Evolutionary conservation across 2,888 invertebrate species (phyloP).

Genomic region (Stratiomys singularior): DNA sequence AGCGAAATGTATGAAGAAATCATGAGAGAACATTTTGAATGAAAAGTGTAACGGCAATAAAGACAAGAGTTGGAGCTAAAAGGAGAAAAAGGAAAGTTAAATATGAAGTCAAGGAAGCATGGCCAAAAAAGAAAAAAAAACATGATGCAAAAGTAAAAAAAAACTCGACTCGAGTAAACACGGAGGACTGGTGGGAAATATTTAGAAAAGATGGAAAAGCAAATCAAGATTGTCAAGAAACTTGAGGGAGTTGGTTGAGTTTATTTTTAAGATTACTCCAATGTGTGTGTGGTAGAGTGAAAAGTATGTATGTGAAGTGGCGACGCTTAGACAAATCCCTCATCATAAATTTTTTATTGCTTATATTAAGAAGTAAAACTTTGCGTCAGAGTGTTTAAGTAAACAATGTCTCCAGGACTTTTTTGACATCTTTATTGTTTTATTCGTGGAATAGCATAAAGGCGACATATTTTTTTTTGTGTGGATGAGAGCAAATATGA

Average conservation of each 20-base stretch:
- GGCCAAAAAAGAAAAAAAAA: not conserved
- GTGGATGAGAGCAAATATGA: too few species aligned
- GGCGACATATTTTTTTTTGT: too few species aligned
- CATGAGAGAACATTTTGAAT: conserved; percentile 30
- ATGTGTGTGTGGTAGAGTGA: not conserved
- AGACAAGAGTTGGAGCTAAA: conserved; percentile 16
- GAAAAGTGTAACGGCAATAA: conserved; percentile 41
- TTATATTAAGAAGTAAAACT: not conserved
- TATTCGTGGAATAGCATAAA: too few species aligned
- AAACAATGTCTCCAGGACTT: too few species aligned
- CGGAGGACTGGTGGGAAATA: not conserved
- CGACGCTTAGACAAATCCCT: conserved; percentile 26
- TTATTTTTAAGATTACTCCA: not conserved
- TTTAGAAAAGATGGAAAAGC: not conserved
- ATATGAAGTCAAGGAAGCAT: not conserved
- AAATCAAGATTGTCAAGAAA: conserved; percentile 18
- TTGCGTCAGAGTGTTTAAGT: too few species aligned
- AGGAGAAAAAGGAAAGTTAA: too few species aligned
- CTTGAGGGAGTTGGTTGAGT: not conserved
- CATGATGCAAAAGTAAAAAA: not conserved
- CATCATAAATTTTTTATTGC: conserved; percentile 26
- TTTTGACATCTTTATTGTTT: too few species aligned
- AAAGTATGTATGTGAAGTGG: not conserved
- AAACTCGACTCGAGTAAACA: not conserved
- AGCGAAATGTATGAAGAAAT: not conserved